A percentile compares a stretch with the other conserved stretches of the same genome.
Evolutionary conservation across 2,888 invertebrate genomes (phyloP).

Genomic region (Lamellibrachia satsuma): DNA sequence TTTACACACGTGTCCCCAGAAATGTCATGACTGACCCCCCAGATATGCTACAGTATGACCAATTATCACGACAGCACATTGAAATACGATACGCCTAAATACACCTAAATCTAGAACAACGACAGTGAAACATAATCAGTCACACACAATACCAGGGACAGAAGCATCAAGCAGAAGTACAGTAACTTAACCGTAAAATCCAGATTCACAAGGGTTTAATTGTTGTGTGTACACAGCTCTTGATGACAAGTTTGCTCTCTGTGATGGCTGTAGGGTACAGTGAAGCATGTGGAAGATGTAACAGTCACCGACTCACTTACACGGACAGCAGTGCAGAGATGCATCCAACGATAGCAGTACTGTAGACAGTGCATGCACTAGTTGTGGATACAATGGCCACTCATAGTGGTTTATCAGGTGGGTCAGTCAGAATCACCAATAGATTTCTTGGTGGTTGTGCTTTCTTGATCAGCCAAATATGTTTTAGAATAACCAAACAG

Average conservation of each 20-base stretch:
- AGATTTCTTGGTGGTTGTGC: background rate
- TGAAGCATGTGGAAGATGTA: background rate
- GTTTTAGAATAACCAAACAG: background rate
- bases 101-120: slow-evolving; percentile 6
- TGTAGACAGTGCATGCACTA: background rate
- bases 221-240: background rate
- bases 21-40: too few species aligned
- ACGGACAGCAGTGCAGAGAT: background rate
- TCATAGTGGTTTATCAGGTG: background rate
- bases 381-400: background rate
- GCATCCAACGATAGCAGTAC: background rate
- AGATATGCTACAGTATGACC: background rate
- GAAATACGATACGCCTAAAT: background rate
- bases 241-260: background rate
- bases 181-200: background rate
- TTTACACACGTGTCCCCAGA: too few species aligned
- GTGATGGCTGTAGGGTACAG: background rate
- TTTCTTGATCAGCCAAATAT: background rate
- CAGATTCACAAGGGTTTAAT: background rate
- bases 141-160: background rate
- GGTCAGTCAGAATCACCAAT: background rate
- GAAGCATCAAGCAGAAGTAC: background rate
- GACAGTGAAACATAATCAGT: background rate
- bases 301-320: background rate
- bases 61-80: background rate